Conservation (phyloP, 2,797 vertebrate genomes). For the Manis javanica region DNA sequence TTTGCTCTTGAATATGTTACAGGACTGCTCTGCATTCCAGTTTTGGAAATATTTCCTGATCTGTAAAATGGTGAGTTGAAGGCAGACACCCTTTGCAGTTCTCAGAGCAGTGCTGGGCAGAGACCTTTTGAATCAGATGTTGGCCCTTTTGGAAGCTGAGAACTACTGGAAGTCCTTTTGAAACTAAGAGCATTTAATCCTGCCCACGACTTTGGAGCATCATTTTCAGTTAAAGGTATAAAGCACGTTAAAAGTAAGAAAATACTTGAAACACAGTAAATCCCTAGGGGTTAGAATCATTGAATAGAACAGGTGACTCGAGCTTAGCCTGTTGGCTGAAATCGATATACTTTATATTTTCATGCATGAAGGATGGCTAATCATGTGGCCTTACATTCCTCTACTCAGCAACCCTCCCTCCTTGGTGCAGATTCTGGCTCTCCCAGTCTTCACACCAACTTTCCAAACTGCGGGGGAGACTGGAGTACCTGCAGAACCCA, state of each 20-base stretch:
- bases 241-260: constrained; percentile 59
- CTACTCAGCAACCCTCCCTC: not conserved
- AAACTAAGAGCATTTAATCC: constrained; percentile 37
- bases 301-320: constrained; percentile 4
- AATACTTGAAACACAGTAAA: constrained; percentile 55
- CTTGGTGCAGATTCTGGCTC: not conserved
- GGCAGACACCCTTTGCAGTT: not conserved
- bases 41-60: not conserved
- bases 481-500: not conserved
- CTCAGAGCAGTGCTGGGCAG: not conserved
- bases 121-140: constrained; percentile 25
- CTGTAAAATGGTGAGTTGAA: not conserved
- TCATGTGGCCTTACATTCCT: not conserved
- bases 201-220: not conserved
- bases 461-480: not conserved
- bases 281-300: not conserved
- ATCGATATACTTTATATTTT: constrained; percentile 60
- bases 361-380: not conserved
- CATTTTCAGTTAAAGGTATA: constrained; percentile 47
- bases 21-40: not conserved
- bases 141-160: not conserved
- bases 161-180: constrained; percentile 33
- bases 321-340: constrained; percentile 38
- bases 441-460: not conserved
- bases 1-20: not conserved